Evolutionary conservation across 2,797 vertebrate genomes (phyloP).

Genomic region (Chromobotia macracanthus): DNA sequence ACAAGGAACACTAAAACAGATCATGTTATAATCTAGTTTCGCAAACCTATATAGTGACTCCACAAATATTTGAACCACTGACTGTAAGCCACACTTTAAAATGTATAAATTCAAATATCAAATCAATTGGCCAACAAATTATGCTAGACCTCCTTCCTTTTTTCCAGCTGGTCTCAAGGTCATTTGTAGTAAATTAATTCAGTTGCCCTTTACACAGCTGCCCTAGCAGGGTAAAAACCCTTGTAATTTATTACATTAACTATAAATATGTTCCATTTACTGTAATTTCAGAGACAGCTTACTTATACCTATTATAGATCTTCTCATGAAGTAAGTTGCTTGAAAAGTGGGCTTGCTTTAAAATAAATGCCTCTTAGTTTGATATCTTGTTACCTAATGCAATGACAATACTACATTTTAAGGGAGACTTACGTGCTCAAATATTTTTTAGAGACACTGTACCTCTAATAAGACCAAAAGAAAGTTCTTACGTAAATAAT

Average conservation of each 20-base stretch:
- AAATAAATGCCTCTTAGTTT: background rate
- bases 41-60: background rate
- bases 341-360: background rate
- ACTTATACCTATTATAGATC: background rate
- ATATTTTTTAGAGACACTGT: background rate
- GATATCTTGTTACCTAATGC: background rate
- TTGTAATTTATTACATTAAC: background rate
- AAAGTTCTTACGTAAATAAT: background rate
- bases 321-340: background rate
- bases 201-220: background rate
- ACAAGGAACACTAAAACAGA: slow-evolving; percentile 1
- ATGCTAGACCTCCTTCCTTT: background rate
- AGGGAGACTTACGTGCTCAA: background rate
- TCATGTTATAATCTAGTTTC: background rate
- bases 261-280: background rate
- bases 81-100: background rate
- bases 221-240: too few species aligned
- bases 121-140: background rate
- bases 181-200: background rate
- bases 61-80: slow-evolving; percentile 16
- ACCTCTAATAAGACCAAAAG: background rate
- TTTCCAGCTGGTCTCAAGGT: background rate
- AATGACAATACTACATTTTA: background rate
- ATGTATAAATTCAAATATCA: background rate
- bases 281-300: background rate